phyloP scores from a whole-genome alignment of 2,797 vertebrate species.

The Fistularia commersonii region DNA sequence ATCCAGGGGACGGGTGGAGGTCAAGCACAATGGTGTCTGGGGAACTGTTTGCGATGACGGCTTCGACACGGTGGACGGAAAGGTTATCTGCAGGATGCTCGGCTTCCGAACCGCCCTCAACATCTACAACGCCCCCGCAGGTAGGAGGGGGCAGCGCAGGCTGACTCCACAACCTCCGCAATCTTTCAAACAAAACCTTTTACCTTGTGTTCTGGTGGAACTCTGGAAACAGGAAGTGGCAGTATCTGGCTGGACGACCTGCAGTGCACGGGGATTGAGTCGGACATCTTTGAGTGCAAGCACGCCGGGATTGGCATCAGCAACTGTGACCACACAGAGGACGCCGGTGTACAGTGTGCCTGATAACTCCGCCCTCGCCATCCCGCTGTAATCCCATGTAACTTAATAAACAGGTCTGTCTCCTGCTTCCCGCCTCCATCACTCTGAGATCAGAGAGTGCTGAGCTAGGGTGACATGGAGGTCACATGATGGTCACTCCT shows the following conservation, averaged over 20 bases:
- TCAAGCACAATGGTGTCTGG: constrained; percentile 66
- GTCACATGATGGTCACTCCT: too few relatives aligned
- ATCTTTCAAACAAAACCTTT: constrained; percentile 1
- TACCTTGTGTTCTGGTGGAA: too few relatives aligned
- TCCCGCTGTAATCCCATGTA: too few relatives aligned
- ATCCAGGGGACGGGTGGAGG: constrained; percentile 78
- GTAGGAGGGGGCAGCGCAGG: constrained; percentile 53
- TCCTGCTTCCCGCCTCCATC: too few relatives aligned
- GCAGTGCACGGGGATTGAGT: constrained; percentile 70
- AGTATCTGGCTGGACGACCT: constrained; percentile 83
- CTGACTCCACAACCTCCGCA: background rate
- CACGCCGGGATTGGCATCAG: constrained; percentile 51
- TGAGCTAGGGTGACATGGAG: too few relatives aligned
- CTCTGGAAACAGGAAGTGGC: constrained; percentile 80
- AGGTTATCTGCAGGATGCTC: constrained; percentile 83
- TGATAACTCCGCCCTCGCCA: too few relatives aligned
- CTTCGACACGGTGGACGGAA: constrained; percentile 65
- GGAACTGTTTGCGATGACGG: constrained; percentile 86
- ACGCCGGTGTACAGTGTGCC: constrained; percentile 75
- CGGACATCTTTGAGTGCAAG: constrained; percentile 52
- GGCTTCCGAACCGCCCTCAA: constrained; percentile 40
- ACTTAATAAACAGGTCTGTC: too few relatives aligned
- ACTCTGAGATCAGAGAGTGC: too few relatives aligned
- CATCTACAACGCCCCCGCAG: constrained; percentile 15
- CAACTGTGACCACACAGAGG: constrained; percentile 81